Evolutionary conservation across 1,140 invertebrate genomes (phyloP).

Genomic region (Hyposmocoma kahamanoa): DNA sequence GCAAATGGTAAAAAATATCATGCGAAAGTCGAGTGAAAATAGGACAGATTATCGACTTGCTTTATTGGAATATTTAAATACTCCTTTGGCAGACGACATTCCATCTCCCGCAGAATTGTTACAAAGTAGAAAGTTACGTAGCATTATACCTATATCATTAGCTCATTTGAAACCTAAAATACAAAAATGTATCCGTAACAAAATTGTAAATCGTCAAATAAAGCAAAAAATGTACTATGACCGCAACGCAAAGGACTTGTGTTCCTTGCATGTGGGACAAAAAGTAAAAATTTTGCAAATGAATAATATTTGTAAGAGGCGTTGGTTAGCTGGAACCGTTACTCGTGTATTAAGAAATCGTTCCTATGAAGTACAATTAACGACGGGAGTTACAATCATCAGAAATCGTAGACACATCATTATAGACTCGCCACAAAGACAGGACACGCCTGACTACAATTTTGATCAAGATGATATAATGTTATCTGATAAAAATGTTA

Average conservation of each 20-base stretch:
- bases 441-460: not conserved
- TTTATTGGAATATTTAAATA: constrained; percentile 27
- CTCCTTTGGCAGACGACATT: constrained; percentile 14
- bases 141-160: not conserved
- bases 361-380: constrained; percentile 4
- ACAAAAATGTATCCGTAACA: not conserved
- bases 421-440: not conserved
- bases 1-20: constrained; percentile 27
- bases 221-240: constrained; percentile 6
- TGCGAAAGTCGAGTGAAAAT: constrained; percentile 22
- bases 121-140: constrained; percentile 6
- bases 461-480: constrained; percentile 7
- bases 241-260: not conserved
- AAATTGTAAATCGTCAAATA: not conserved
- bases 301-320: not conserved
- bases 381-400: not conserved
- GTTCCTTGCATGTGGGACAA: not conserved
- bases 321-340: constrained; percentile 1
- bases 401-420: constrained; percentile 9
- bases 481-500: too few relatives aligned
- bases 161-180: constrained; percentile 4
- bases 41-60: constrained; percentile 20
- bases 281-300: constrained; percentile 8
- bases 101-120: constrained; percentile 11
- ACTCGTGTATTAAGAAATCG: not conserved